Base-by-base conservation (phyloP, 1,140 invertebrate genomes). In the Pogonognathellus flavescens region DNA sequence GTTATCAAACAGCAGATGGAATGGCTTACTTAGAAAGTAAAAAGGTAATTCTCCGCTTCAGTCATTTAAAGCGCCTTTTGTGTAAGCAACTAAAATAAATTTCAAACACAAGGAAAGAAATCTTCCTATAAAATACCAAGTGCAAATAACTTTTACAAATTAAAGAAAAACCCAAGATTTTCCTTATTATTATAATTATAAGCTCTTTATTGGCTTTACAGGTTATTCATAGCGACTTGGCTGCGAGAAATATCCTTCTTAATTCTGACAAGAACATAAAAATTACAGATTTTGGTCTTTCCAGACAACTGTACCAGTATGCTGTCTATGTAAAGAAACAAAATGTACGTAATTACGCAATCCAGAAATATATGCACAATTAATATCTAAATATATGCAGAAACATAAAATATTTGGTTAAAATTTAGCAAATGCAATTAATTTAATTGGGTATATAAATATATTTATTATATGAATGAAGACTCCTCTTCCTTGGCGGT, bases 271-370 rank as follows among this genome's bases (percentile, higher is more conserved):
- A 7, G 5, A 41, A 82, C 0, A 18, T 57, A 10, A 82, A 82
- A 55, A 82, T 82, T 14, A n/a, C 80, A 57, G 80, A 82, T 57
- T 82, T 82, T 49, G 80, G 80, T 13, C 50, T 82, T 16, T 57
- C 52, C 4, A 55, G 80, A 57, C 80, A 82, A 52, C 41, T 82
- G 14, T 82, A 82, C 53, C 52, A 82, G 41, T 82, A 82, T 18
- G 13, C 80, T 1, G 16, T 60, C 22, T 82, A 82, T 49, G 53
- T 82, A 0, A 82, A 57, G 13, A 57, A 53, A 25, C 52, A 60
- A 25, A 49, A 82, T 49, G 80, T 80, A 80, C 50, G 1, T 25
- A 5, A 0, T 14, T 52, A 11, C 13, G n/a, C 31, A 52, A 25
- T 41, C 13, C 25, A n/a, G n/a, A n/a, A n/a, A n/a, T 31, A 31